Percentiles rank a stretch among this genome's conserved stretches.
These are phyloP conservation scores for Aphelocoma californica DNA, from an alignment of 2,797 vertebrate genomes.

Conservation along the genomic window DNA sequence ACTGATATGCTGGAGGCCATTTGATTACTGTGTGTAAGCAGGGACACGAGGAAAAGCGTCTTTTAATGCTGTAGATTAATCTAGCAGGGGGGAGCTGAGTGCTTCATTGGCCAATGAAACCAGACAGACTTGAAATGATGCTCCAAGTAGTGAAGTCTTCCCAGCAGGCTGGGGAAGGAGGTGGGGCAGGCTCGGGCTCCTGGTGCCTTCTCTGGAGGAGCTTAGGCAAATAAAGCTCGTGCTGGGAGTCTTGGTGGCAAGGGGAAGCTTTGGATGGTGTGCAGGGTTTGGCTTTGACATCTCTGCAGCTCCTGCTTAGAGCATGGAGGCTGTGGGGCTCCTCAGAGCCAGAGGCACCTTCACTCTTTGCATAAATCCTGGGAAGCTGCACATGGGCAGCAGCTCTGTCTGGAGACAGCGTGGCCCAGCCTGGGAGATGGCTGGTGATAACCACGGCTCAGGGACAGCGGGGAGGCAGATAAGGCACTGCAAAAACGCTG, in stretches of 20 bases:
- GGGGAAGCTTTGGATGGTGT: not conserved
- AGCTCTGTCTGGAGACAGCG: not conserved
- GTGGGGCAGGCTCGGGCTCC: not conserved
- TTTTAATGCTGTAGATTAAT: constrained; percentile 15
- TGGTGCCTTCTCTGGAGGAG: not conserved
- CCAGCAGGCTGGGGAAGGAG: not conserved
- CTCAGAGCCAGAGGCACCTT: not conserved
- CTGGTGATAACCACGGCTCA: rapidly evolving
- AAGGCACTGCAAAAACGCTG: not conserved
- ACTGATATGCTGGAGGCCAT: not conserved
- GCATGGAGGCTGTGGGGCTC: not conserved
- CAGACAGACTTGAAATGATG: constrained; percentile 16
- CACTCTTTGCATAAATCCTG: rapidly evolving
- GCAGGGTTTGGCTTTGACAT: not conserved
- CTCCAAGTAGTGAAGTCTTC: not conserved
- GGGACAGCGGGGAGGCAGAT: not conserved
- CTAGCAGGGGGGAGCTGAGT: not conserved
- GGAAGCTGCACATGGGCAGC: not conserved
- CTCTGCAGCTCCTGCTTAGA: not conserved
- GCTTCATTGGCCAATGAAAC: constrained; percentile 28
- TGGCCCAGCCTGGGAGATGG: not conserved
- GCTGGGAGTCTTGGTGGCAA: not conserved
- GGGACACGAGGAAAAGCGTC: not conserved
- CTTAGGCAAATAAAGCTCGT: not conserved
- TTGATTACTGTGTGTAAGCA: not conserved